Percentiles rank a stretch among this genome's conserved stretches.
These are phyloP conservation scores for Dilophus febrilis DNA, from an alignment of 2,888 invertebrate genomes.

Conservation along the genomic window DNA sequence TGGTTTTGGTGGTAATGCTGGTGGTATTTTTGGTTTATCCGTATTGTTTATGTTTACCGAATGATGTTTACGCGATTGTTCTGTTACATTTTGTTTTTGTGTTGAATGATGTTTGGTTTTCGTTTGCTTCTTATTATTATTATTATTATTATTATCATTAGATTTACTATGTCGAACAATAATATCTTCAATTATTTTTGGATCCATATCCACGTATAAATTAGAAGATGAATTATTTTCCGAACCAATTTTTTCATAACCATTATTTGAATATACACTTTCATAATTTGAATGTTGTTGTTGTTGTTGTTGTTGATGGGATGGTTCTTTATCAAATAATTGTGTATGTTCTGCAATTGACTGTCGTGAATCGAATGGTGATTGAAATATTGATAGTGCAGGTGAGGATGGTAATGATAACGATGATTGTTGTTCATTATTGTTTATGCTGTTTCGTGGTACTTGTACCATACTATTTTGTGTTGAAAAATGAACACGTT, in stretches of 20 bases:
- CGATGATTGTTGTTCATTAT: no score
- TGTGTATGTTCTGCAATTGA: no score
- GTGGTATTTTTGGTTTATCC: slow-evolving; percentile 33
- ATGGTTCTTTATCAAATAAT: no score
- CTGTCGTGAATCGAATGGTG: no score
- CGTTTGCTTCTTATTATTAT: slow-evolving; percentile 9
- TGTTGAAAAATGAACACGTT: slow-evolving; percentile 45
- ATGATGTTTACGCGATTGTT: slow-evolving; percentile 34
- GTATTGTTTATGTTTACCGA: neutral
- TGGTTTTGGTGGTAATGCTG: slow-evolving; percentile 64
- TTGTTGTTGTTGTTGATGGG: slow-evolving; percentile 9
- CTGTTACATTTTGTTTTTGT: slow-evolving; percentile 19
- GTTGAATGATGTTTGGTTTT: slow-evolving; percentile 10
- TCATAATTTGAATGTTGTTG: slow-evolving; percentile 27
- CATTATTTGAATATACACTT: slow-evolving; percentile 51
- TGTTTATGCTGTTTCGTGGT: slow-evolving; percentile 20
- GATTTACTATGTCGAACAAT: slow-evolving; percentile 34
- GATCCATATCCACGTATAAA: slow-evolving; percentile 47
- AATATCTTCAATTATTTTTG: slow-evolving; percentile 30
- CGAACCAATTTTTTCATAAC: slow-evolving; percentile 47
- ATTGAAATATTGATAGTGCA: no score
- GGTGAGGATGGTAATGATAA: slow-evolving; percentile 6
- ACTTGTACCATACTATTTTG: slow-evolving; percentile 40
- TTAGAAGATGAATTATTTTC: slow-evolving; percentile 33
- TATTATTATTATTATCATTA: slow-evolving; percentile 28